Base-by-base conservation (phyloP, 2,888 invertebrate genomes). In the Helicoverpa assulta region DNA sequence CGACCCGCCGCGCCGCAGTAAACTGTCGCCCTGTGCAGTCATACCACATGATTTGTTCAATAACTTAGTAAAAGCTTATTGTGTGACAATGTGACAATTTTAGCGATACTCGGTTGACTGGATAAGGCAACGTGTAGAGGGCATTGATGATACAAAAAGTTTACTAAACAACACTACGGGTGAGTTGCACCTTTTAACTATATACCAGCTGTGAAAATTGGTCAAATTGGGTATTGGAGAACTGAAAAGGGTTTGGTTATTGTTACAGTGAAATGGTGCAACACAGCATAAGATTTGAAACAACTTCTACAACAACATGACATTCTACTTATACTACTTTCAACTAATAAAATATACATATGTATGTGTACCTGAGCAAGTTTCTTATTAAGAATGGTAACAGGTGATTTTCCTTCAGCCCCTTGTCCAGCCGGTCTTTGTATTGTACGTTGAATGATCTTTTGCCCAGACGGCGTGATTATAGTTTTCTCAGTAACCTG, bases 401-500 rank as follows among this genome's bases (percentile, higher is more conserved):
- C 94, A 1, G 95, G 95, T 6, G 95, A 94, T 71, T 92, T 93
- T 5, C 89, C 88, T 26, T 92, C 91, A 51, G 26, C 16, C 5
- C 80, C 81, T n/a, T 84, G 83, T 5, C 80, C 81, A 10, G 86
- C 77, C 0, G 94, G 89, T 64, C 95, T 82, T 77, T 95, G 96
- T 83, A 96, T 95, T 1, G 95, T 95, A 50, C 96, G 91, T 79
- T 96, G 96, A 61, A 96, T 96, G 58, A 96, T 96, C 84, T 95
- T 96, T 85, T 96, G 96, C n/a, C 96, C 96, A 1, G 95, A 96
- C 0, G 96, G 96, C 18, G 96, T 96, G 51, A 96, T 95, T 66
- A 96, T 96, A 0, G 96, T 96, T 85, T 96, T 96, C 83, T 96
- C 96, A 2, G 95, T 95, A 50, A 96, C 94, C 70, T 95, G 94